A percentile compares a stretch with the other conserved stretches of the same genome.
These are phyloP conservation scores for Magallana gigas DNA, from an alignment of 1,140 invertebrate species.

Conservation along the genomic window DNA sequence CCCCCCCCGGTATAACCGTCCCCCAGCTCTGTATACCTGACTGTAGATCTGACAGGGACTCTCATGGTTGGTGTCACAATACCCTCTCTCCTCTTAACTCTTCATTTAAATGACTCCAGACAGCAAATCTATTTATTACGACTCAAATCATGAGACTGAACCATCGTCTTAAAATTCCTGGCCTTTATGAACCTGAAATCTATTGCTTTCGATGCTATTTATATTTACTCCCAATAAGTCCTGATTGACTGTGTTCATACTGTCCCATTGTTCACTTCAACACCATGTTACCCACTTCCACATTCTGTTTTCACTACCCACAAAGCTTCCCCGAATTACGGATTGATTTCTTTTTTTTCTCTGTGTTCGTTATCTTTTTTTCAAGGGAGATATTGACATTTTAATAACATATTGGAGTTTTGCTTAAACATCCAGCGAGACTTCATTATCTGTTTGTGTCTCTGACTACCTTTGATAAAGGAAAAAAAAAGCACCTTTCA, in stretches of 20 bases:
- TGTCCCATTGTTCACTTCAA: constrained; percentile 16
- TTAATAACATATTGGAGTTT: constrained; percentile 29
- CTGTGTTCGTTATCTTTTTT: constrained; percentile 8
- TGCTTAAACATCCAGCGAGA: constrained; percentile 1
- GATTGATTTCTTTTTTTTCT: constrained; percentile 29
- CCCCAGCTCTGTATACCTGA: too few relatives aligned
- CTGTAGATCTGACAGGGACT: too few relatives aligned
- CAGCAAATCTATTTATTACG: too few relatives aligned
- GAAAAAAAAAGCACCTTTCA: not conserved
- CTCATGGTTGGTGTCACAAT: too few relatives aligned
- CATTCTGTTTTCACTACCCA: constrained; percentile 31
- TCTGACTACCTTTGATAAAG: not conserved
- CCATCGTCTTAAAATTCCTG: not conserved
- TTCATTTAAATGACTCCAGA: too few relatives aligned
- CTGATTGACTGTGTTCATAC: not conserved
- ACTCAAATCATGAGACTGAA: not conserved
- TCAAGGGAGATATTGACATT: not conserved
- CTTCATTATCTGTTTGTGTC: not conserved
- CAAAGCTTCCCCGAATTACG: constrained; percentile 9
- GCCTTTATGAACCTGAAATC: not conserved
- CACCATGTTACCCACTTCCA: not conserved
- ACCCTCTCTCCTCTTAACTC: too few relatives aligned
- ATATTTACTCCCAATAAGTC: not conserved
- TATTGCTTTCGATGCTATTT: not conserved
- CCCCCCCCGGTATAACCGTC: too few relatives aligned